Evolutionary conservation across 2,888 invertebrate species (phyloP).

Genomic region (Drosophila sordidapex): DNA sequence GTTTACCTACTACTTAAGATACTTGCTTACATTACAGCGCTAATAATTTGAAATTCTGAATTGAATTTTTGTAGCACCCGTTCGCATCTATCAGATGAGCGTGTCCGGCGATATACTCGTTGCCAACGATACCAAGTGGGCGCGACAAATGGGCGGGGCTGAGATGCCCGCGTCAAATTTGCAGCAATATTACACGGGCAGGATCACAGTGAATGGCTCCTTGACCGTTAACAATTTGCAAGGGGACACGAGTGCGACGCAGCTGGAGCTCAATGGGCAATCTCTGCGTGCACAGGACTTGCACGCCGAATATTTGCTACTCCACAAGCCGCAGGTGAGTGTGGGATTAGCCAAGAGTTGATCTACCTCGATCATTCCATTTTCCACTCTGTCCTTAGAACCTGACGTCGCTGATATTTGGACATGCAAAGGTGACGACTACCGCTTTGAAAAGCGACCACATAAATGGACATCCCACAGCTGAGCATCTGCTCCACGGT

Average conservation of each 20-base stretch:
- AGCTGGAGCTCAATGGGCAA: slow-evolving; percentile 37
- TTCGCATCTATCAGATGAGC: slow-evolving; percentile 73
- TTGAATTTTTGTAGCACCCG: slow-evolving; percentile 69
- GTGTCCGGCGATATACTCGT: slow-evolving; percentile 70
- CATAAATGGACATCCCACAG: slow-evolving; percentile 65
- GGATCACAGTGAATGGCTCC: slow-evolving; percentile 75
- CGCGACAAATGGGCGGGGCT: slow-evolving; percentile 20
- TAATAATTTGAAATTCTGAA: background rate
- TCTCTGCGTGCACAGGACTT: slow-evolving; percentile 54
- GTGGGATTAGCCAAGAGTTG: background rate
- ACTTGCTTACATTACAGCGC: background rate
- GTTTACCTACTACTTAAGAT: background rate
- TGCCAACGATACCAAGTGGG: slow-evolving; percentile 41
- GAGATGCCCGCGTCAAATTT: slow-evolving; percentile 39
- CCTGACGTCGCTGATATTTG: slow-evolving; percentile 62
- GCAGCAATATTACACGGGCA: slow-evolving; percentile 79
- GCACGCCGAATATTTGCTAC: slow-evolving; percentile 63
- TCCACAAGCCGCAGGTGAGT: slow-evolving; percentile 71
- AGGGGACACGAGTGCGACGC: slow-evolving; percentile 43
- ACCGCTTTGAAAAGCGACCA: slow-evolving; percentile 55
- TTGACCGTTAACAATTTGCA: slow-evolving; percentile 70
- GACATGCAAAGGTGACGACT: slow-evolving; percentile 64
- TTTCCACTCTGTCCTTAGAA: slow-evolving; percentile 39
- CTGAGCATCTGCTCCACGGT: slow-evolving; percentile 65
- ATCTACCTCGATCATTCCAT: background rate